Evolutionary conservation across 2,888 invertebrate species (phyloP).

Genomic region (Eupithecia subfuscata): DNA sequence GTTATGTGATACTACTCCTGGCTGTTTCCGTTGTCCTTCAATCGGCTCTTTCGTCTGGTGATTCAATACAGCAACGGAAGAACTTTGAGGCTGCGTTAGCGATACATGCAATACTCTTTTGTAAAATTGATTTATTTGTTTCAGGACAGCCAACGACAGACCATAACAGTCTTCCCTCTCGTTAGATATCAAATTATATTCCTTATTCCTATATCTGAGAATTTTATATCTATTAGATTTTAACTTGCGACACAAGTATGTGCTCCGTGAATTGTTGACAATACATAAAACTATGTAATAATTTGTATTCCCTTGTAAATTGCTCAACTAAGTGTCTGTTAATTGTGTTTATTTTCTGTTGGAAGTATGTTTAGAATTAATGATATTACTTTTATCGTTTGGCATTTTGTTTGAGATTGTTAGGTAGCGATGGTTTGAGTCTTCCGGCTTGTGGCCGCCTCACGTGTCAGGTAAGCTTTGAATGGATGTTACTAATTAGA

Average conservation of each 20-base stretch:
- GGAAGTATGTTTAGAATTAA: constrained; percentile 39
- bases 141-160: constrained; percentile 77
- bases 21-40: too few relatives aligned
- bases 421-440: constrained; percentile 33
- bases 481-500: not conserved
- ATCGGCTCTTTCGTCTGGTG: too few relatives aligned
- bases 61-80: too few relatives aligned
- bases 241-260: constrained; percentile 62
- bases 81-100: too few relatives aligned
- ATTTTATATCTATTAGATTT: constrained; percentile 78
- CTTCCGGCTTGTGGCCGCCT: constrained; percentile 14
- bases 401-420: constrained; percentile 41
- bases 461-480: not conserved
- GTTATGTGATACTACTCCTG: too few relatives aligned
- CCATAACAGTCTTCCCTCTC: constrained; percentile 82
- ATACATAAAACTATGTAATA: constrained; percentile 74
- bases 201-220: constrained; percentile 77
- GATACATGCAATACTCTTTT: not conserved
- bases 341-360: constrained; percentile 49
- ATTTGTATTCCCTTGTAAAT: constrained; percentile 74
- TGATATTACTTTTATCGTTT: constrained; percentile 32
- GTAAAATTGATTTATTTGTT: constrained; percentile 43
- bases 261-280: constrained; percentile 80
- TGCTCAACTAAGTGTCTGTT: constrained; percentile 74
- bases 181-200: constrained; percentile 79